A percentile compares a stretch with the other conserved stretches of the same genome.
Evolutionary conservation across 1,140 invertebrate genomes (phyloP).

Genomic region (Physella acuta): DNA sequence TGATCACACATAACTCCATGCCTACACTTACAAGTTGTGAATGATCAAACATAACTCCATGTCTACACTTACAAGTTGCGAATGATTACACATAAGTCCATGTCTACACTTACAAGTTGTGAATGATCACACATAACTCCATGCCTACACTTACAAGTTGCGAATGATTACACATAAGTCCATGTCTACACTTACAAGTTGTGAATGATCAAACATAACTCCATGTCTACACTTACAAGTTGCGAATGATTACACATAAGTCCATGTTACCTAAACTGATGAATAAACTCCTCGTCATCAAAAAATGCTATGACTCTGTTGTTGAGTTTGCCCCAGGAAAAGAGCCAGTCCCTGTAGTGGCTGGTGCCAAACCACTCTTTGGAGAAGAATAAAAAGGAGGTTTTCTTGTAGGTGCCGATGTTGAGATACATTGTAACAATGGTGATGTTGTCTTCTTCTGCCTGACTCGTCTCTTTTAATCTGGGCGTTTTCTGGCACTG

Average conservation of each 20-base stretch:
- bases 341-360: slow-evolving; percentile 7
- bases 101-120: too few relatives aligned
- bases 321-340: slow-evolving; percentile 19
- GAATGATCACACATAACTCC: too few relatives aligned
- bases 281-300: slow-evolving; percentile 23
- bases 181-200: too few relatives aligned
- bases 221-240: too few relatives aligned
- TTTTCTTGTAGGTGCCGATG: slow-evolving; percentile 5
- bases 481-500: slow-evolving; percentile 8
- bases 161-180: too few relatives aligned
- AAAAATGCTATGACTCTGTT: slow-evolving; percentile 17
- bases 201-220: too few relatives aligned
- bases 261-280: slow-evolving; percentile 6
- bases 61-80: too few relatives aligned
- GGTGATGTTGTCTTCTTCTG: slow-evolving; percentile 13
- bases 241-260: neutral
- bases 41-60: too few relatives aligned
- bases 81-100: too few relatives aligned
- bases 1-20: too few relatives aligned
- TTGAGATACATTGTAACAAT: slow-evolving; percentile 22
- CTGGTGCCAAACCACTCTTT: neutral
- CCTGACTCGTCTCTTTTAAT: neutral
- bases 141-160: too few relatives aligned
- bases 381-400: slow-evolving; percentile 8
- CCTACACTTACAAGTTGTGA: too few relatives aligned